Percentiles rank a stretch among this genome's conserved stretches.
These are phyloP conservation scores for Crenuchus spilurus DNA, from an alignment of 2,797 vertebrate species.

Conservation along the genomic window DNA sequence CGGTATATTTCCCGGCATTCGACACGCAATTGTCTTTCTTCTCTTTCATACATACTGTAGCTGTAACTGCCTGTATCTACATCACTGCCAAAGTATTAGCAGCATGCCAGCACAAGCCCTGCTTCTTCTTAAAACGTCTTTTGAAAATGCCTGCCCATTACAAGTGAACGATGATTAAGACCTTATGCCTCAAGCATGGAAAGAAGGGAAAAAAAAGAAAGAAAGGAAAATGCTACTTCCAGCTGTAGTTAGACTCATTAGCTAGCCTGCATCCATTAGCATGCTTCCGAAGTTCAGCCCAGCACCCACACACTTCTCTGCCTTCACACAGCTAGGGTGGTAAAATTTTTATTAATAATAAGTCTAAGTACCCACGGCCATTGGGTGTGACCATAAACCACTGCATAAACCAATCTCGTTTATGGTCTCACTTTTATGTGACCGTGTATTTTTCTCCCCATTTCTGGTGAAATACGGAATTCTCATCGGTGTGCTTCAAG, in stretches of 20 bases:
- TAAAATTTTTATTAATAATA: constrained; percentile 55
- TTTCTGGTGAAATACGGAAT: not conserved
- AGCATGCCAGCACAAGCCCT: constrained; percentile 44
- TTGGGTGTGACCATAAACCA: constrained; percentile 47
- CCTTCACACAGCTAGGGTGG: constrained; percentile 25
- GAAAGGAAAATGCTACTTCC: constrained; percentile 6
- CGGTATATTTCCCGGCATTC: not conserved
- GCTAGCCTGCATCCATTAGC: constrained; percentile 16
- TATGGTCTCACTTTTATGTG: constrained; percentile 54
- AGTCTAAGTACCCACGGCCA: constrained; percentile 42
- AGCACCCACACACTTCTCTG: not conserved
- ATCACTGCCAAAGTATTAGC: constrained; percentile 28
- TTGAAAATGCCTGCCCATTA: constrained; percentile 23
- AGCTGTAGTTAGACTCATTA: constrained; percentile 23
- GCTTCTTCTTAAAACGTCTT: not conserved
- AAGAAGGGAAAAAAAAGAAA: constrained; percentile 10
- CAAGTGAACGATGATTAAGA: constrained; percentile 6
- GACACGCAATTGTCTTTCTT: not conserved
- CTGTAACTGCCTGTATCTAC: constrained; percentile 14
- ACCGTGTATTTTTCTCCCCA: not conserved
- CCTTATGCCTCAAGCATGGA: constrained; percentile 23
- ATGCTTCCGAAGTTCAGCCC: constrained; percentile 11
- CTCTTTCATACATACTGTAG: not conserved
- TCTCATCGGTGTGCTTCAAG: not conserved
- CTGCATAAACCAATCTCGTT: constrained; percentile 25